Conservation (phyloP, 2,888 invertebrate species). For the Xiphydria camelus region DNA sequence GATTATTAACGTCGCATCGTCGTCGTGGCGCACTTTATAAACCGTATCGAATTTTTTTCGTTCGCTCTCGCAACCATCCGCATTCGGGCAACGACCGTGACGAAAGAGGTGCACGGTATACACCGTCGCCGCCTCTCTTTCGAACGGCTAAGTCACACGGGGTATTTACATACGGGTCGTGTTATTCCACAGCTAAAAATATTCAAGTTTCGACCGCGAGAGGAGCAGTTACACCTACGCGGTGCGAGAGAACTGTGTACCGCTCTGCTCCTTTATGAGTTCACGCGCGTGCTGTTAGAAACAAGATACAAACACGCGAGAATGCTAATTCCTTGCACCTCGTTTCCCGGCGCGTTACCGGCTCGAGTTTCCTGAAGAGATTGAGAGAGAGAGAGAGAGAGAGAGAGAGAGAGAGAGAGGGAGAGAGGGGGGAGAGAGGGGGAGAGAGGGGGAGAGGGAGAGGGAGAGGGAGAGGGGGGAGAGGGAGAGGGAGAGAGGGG, state of each 20-base stretch:
- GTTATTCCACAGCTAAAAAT: conserved; percentile 21
- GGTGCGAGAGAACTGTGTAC: conserved; percentile 11
- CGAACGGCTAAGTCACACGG: background rate
- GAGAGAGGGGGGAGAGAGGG: conserved; percentile 3
- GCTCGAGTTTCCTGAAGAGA: conserved; percentile 42
- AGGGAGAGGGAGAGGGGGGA: no score
- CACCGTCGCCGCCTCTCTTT: background rate
- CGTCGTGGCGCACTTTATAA: no score
- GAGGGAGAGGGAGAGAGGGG: no score
- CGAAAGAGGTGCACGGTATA: background rate
- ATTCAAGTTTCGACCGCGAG: conserved; percentile 16
- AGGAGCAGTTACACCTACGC: conserved; percentile 26
- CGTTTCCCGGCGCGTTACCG: conserved; percentile 9
- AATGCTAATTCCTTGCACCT: conserved; percentile 36
- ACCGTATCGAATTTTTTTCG: no score
- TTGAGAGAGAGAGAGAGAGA: conserved; percentile 18
- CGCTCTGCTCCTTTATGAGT: conserved; percentile 25
- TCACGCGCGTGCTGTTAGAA: conserved; percentile 35
- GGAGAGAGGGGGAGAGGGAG: background rate
- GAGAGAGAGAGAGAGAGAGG: conserved; percentile 9
- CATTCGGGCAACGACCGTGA: background rate
- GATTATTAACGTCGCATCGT: no score
- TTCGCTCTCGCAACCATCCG: no score
- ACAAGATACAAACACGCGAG: conserved; percentile 41
- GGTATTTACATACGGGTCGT: conserved; percentile 23